Evolutionary conservation across 2,797 vertebrate species (phyloP), one percentile per base, ranked within the genome.

Genomic region (Enteromius trimaculatus): DNA sequence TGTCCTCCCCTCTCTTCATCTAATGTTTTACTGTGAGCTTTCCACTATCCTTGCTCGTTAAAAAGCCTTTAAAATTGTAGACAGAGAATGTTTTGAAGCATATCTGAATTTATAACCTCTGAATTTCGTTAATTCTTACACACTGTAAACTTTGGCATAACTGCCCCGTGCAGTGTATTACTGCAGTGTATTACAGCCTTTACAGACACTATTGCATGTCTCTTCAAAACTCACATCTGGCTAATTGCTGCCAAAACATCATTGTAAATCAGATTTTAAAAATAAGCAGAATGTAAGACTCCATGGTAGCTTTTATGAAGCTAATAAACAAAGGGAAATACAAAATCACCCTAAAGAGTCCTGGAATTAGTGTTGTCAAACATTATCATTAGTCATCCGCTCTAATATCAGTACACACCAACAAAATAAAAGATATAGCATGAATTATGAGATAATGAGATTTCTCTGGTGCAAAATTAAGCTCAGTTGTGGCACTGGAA

Each of bases 361-460:
- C 11, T 16, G 4, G 37, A 60, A 71, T 71, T 13, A 65, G 3
- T 42, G 64, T 26, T 19, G 3, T 51, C 47, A 66, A 75, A 68
- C 44, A 82, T 82, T 64, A 81, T 37, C 69, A 64, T 81, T 37
- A 81, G 79, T 60, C 66, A 60, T 71, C 26, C 31, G 19, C 19
- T 47, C 17, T 60, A 71, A 80, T 80, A 14, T 47, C 66, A 71
- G 51, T n/a, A 47, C 29, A 60, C 2, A 2, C 37, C 3, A 49
- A 70, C 37, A 60, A 60, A 29, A 80, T 70, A 80, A 34, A 6
- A 49, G 2, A 47, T 21, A 65, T 9, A 44, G 11, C 10, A 26
- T 37, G 49, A 55, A 79, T 68, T 39, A 69, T 10, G 58, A 76
- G 13, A 39, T 74, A 47, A 81, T 62, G 37, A 29, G 10, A 55